Evolutionary conservation across 2,797 vertebrate species (phyloP), one percentile per base, ranked within the genome.

Genomic region (Siniperca obscura): DNA sequence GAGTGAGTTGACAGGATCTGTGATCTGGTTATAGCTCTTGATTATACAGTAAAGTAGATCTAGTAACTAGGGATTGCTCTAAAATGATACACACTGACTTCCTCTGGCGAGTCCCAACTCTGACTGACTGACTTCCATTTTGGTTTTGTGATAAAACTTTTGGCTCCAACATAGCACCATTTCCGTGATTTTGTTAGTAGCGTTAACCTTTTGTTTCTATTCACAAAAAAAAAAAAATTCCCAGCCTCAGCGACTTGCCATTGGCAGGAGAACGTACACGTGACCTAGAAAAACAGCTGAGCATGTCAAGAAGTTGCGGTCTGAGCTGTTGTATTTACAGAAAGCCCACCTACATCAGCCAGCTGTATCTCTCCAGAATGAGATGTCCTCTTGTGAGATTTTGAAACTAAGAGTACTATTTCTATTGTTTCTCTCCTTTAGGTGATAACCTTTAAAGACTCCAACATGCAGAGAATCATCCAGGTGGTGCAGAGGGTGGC

Each of bases 401-500:
- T 40, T 12, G 16, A 7, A 42, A 19, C 67, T 46, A 34, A 70
- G 3, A 25, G 6, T 46, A 3, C 30, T 30, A 2, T 25, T 14
- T 34, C 4, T 70, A 13, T 36, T 70, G 9, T 4, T 14, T 11
- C 3, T 27, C 9, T 67, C 25, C 10, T 52, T 0, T 53, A 91
- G 87, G 64, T 74, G 59, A 44, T 55, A 44, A 1, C 13, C 0
- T 25, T 2, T 1, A 90, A 86, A 61, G 17, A 7, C 16, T 56
- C 36, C 76, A 78, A 17, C 74, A 74, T 89, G 79, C 70, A 85
- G 10, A 86, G 86, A 38, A 2, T 93, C 6, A 14, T 87, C 6
- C 85, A 87, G 64, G 14, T 89, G 64, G 30, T 94, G 65, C 93
- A 92, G 22, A 85, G 69, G 7, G 55, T 90, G 38, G 71, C 83